Conservation (phyloP, 1,140 invertebrate species). For the Achatina immaculata region DNA sequence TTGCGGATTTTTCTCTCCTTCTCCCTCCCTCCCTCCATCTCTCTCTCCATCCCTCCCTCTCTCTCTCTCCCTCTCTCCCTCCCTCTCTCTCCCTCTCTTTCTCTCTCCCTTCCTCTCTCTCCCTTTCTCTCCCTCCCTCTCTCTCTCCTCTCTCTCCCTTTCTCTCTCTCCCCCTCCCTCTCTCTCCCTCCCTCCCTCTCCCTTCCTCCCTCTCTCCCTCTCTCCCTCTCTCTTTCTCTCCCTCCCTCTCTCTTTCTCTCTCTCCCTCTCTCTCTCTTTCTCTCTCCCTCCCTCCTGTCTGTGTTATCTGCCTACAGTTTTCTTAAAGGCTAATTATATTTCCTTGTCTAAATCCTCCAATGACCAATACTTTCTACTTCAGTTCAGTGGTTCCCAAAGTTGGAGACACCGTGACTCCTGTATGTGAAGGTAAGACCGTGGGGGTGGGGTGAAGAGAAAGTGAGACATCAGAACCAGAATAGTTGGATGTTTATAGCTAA, state of each 20-base stretch:
- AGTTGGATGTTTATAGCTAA: no score
- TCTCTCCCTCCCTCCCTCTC: not conserved
- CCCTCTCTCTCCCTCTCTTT: not conserved
- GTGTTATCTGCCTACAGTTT: not conserved
- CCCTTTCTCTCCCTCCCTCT: not conserved
- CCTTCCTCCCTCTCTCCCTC: not conserved
- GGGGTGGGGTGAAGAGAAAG: no score
- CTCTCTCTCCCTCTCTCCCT: not conserved
- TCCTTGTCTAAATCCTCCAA: no score
- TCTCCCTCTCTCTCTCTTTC: not conserved
- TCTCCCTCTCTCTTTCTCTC: not conserved
- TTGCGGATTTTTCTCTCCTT: no score
- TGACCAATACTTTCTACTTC: no score
- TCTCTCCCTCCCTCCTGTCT: not conserved
- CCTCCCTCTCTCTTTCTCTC: not conserved
- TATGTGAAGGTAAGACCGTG: no score
- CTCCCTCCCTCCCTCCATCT: no score
- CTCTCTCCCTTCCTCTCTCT: not conserved
- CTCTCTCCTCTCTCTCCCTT: not conserved
- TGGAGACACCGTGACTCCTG: no score
- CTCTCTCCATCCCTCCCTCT: no score
- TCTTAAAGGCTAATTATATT: no score
- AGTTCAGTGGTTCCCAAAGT: no score
- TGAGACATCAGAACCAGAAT: no score
- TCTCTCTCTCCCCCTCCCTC: not conserved